phyloP scores from a whole-genome alignment of 2,113 vertebrate genomes.

The Ptilorrhoa leucosticta region DNA sequence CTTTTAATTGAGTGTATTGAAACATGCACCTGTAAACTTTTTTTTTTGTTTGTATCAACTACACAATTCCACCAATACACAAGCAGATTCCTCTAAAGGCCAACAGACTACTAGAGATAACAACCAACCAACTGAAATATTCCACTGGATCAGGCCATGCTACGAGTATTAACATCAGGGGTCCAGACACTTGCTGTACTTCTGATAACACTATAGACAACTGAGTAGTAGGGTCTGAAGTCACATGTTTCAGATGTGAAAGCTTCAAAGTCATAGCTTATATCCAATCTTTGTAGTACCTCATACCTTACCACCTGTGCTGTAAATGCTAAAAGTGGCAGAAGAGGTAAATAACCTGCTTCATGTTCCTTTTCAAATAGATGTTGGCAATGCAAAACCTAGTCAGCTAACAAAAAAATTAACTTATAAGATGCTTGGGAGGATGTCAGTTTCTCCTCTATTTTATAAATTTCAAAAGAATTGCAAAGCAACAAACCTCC shows the following conservation, averaged over 20 bases:
- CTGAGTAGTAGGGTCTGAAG: neutral
- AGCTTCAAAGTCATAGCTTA: neutral
- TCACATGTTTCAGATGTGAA: neutral
- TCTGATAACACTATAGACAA: neutral
- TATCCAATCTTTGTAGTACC: neutral
- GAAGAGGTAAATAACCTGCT: neutral
- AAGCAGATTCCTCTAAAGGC: neutral
- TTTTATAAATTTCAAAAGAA: neutral
- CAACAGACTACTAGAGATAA: neutral
- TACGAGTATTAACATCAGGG: neutral
- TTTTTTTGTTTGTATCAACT: neutral
- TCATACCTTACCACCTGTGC: neutral
- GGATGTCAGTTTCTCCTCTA: neutral
- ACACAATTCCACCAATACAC: neutral
- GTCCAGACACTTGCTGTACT: neutral
- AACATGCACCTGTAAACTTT: neutral
- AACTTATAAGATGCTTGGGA: neutral
- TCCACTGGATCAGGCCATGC: neutral
- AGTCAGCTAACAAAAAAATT: neutral
- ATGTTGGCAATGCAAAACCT: neutral
- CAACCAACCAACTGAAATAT: neutral
- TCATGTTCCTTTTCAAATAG: neutral
- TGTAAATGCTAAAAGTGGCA: neutral
- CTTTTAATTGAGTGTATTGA: neutral
- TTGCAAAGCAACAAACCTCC: neutral